Evolutionary conservation across 2,888 invertebrate genomes (phyloP), one percentile per base, ranked within the genome.

Genomic region (Camptogramma bilineatum): DNA sequence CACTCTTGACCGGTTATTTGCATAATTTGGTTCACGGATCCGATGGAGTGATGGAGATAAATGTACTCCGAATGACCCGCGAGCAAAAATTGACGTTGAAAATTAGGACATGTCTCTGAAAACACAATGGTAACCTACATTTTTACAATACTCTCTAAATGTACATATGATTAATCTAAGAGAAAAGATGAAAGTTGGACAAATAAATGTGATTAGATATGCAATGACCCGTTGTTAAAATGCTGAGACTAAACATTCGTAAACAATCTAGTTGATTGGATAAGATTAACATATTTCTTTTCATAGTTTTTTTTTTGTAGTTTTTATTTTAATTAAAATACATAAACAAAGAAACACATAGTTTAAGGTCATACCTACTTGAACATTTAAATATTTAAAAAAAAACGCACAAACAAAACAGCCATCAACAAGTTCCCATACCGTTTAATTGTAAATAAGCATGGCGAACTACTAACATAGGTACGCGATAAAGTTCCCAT

Each of bases 11-110:
- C 52, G 64, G 71, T 76, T 77, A 79, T 79, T 79, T 78, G 76
- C 79, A 81, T 82, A 80, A 84, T 82, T 82, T 73, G 73, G 80
- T 78, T 63, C 78, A 76, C 69, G 72, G 71, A 60, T 76, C 28
- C 28, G 79, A 79, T 78, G 76, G 68, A 66, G 75, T 86, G 87
- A 88, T 86, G 87, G 82, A 85, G 86, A 90, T 88, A 88, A 90
- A 90, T 88, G 84, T 73, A 77, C 74, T 69, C 71, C 70, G 73
- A 78, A 79, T 81, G 84, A 82, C 81, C 81, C 70, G 73, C 4
- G 34, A 69, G 67, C 77, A 79, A 69, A 85, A 81, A 70, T 74
- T 71, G 81, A 82, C 79, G 70, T 74, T 71, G 79, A 72, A 85
- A 89, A 87, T 88, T 86, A 79, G 87, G 87, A 66, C 86, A 85